Evolutionary conservation across 2,888 invertebrate species (phyloP).

Genomic region (Protophormia terraenovae): DNA sequence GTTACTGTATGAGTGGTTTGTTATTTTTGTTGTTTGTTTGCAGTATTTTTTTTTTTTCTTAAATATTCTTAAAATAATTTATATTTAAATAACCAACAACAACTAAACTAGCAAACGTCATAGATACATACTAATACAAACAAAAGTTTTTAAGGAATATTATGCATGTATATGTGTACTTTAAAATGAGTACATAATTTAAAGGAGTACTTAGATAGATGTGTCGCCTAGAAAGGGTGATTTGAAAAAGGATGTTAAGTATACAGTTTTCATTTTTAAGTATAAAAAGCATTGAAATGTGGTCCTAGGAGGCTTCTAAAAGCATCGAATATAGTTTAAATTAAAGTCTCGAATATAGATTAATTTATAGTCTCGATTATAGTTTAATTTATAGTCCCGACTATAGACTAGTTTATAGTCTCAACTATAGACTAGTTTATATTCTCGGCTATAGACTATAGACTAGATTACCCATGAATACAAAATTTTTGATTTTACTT

Average conservation of each 20-base stretch:
- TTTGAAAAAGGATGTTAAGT: neutral
- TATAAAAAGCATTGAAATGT: too few relatives aligned
- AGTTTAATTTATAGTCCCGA: too few relatives aligned
- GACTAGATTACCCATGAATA: too few relatives aligned
- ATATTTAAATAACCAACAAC: conserved; percentile 34
- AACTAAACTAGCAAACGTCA: neutral
- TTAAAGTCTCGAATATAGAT: too few relatives aligned
- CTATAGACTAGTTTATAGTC: too few relatives aligned
- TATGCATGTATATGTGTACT: neutral
- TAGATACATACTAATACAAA: neutral
- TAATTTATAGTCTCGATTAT: too few relatives aligned
- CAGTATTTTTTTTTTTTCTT: neutral
- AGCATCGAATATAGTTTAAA: too few relatives aligned
- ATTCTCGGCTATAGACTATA: too few relatives aligned
- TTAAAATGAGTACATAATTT: neutral
- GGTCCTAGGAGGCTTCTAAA: too few relatives aligned
- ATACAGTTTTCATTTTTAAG: too few relatives aligned
- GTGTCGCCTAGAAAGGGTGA: neutral
- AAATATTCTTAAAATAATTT: conserved; percentile 46
- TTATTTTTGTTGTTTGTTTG: conserved; percentile 22
- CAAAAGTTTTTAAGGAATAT: neutral
- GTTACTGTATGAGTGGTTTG: conserved; percentile 51
- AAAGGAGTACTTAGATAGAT: neutral
- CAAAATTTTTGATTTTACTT: too few relatives aligned
- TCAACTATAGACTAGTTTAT: too few relatives aligned